Conservation (phyloP, 2,113 vertebrate species). For the Hippocampus guttulatus region DNA sequence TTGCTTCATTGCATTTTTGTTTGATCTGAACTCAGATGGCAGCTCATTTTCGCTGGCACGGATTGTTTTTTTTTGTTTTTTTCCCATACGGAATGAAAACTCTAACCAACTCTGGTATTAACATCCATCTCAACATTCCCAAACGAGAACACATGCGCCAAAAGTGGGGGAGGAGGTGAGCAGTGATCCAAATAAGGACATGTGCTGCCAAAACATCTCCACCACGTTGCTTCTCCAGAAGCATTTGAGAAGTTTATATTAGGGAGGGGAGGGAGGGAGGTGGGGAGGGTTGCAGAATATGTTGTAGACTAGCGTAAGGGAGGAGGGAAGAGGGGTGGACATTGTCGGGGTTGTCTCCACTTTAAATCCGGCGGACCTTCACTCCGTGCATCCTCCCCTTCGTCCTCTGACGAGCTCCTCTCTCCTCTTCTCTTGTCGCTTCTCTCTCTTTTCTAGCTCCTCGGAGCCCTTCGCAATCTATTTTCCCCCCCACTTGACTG, state of each 20-base stretch:
- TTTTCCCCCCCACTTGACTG: background rate
- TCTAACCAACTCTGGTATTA: conserved; percentile 67
- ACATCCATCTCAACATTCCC: conserved; percentile 66
- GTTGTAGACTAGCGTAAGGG: conserved; percentile 29
- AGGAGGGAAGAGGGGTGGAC: conserved; percentile 56
- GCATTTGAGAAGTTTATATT: conserved; percentile 55
- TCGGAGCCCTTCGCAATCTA: conserved; percentile 17
- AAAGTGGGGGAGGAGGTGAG: background rate
- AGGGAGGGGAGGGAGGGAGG: conserved; percentile 18
- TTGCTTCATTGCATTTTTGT: conserved; percentile 44
- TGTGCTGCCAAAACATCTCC: conserved; percentile 47
- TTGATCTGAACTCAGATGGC: conserved; percentile 18
- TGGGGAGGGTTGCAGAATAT: conserved; percentile 24
- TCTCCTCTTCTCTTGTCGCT: conserved; percentile 21
- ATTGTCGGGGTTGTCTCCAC: conserved; percentile 69
- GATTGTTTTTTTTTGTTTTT: conserved; percentile 54
- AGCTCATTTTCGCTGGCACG: conserved; percentile 43
- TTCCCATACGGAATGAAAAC: conserved; percentile 54
- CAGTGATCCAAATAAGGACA: conserved; percentile 83
- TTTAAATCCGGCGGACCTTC: conserved; percentile 66
- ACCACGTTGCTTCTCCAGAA: conserved; percentile 69
- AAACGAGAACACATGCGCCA: conserved; percentile 37
- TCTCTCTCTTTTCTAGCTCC: conserved; percentile 26
- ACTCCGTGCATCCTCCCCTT: conserved; percentile 55
- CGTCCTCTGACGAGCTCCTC: conserved; percentile 6